phyloP scores from a whole-genome alignment of 2,797 vertebrate genomes.

The Myotis vivesi region DNA sequence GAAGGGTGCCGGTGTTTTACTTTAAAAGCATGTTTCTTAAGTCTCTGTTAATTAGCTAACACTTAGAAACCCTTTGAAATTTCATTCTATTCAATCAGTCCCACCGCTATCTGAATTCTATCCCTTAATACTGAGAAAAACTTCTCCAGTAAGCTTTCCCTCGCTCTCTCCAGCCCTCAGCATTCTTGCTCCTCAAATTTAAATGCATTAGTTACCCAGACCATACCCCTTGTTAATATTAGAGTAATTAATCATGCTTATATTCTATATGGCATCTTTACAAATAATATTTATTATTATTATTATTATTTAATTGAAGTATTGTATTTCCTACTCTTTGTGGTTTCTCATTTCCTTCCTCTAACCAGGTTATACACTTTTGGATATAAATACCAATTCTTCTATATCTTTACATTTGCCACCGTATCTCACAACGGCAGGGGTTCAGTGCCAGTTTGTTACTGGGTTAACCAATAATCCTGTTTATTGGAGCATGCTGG shows the following conservation, averaged over 20 bases:
- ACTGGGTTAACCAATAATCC: conserved; percentile 10
- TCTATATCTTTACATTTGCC: not conserved
- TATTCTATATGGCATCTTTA: not conserved
- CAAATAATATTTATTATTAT: not conserved
- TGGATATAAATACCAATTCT: conserved; percentile 38
- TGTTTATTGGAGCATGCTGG: conserved; percentile 50
- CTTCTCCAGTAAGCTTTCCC: not conserved
- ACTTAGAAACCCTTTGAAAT: conserved; percentile 28
- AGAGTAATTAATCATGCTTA: conserved; percentile 15
- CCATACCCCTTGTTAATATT: not conserved
- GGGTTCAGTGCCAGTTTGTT: not conserved
- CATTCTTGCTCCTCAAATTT: not conserved
- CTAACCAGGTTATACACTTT: conserved; percentile 25
- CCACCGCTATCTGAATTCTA: not conserved
- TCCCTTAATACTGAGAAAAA: not conserved
- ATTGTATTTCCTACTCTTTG: not conserved
- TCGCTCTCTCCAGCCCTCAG: not conserved
- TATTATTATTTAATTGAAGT: conserved; percentile 27
- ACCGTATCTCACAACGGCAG: not conserved
- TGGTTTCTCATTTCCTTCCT: conserved; percentile 36
- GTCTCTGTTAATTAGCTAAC: conserved; percentile 53
- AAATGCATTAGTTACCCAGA: not conserved
- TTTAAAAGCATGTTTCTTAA: conserved; percentile 37
- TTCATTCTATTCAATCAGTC: not conserved
- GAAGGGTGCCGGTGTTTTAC: conserved; percentile 31